These are phyloP conservation scores for Xyrauchen texanus DNA, from an alignment of 2,113 vertebrate genomes.

Conservation along the genomic window DNA sequence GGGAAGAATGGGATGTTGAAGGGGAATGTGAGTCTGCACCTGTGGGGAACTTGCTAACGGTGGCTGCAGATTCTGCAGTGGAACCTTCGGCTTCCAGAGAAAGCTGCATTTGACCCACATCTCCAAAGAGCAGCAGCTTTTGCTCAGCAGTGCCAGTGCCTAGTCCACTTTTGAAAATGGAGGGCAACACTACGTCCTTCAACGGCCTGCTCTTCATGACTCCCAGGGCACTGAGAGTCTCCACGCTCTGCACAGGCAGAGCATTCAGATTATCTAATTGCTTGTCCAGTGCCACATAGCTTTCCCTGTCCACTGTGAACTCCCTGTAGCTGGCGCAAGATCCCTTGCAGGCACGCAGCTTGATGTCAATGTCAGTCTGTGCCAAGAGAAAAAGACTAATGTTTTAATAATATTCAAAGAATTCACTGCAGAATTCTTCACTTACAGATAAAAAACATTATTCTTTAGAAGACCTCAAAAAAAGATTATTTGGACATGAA, in stretches of 20 bases:
- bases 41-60: slow-evolving; percentile 67
- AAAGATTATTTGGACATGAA: too few relatives aligned
- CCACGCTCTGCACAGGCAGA: slow-evolving; percentile 64
- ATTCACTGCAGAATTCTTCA: too few relatives aligned
- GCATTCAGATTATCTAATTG: slow-evolving; percentile 79
- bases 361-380: slow-evolving; percentile 94
- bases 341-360: slow-evolving; percentile 91
- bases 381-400: background rate
- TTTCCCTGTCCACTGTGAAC: slow-evolving; percentile 76
- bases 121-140: slow-evolving; percentile 66
- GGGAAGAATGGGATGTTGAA: background rate
- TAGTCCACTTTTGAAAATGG: slow-evolving; percentile 70
- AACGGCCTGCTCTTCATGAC: slow-evolving; percentile 80
- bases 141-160: slow-evolving; percentile 49
- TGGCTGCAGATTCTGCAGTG: slow-evolving; percentile 62
- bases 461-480: too few relatives aligned
- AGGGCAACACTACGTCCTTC: slow-evolving; percentile 63
- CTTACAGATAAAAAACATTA: too few relatives aligned
- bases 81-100: slow-evolving; percentile 73
- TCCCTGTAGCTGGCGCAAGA: slow-evolving; percentile 76
- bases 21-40: slow-evolving; percentile 58
- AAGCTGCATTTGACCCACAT: slow-evolving; percentile 72
- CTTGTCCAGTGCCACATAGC: slow-evolving; percentile 82
- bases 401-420: background rate
- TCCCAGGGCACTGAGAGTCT: slow-evolving; percentile 67